Conservation (phyloP, 1,140 invertebrate genomes). For the Neuroterus valhalla region DNA sequence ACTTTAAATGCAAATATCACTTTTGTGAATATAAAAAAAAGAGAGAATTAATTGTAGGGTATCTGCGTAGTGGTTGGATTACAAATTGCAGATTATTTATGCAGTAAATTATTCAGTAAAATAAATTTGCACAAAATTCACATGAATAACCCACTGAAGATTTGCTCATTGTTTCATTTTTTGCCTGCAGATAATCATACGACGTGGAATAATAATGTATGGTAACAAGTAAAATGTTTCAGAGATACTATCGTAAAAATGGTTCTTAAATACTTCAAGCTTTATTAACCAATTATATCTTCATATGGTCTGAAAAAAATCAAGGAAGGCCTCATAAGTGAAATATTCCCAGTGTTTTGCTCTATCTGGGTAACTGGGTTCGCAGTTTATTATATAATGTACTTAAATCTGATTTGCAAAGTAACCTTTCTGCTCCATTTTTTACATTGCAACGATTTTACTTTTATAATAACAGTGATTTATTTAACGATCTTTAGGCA, state of each 20-base stretch:
- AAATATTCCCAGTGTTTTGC: neutral
- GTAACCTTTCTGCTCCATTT: too few relatives aligned
- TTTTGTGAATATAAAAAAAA: too few relatives aligned
- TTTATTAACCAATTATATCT: constrained; percentile 17
- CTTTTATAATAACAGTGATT: too few relatives aligned
- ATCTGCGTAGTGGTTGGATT: too few relatives aligned
- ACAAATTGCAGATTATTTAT: too few relatives aligned
- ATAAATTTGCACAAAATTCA: constrained; percentile 1
- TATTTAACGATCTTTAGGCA: too few relatives aligned
- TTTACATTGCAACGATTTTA: too few relatives aligned
- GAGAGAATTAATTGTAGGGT: too few relatives aligned
- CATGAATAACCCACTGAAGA: neutral
- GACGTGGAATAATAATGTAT: neutral
- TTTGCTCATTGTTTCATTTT: neutral
- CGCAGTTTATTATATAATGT: too few relatives aligned
- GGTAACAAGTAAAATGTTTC: neutral
- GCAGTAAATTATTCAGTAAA: neutral
- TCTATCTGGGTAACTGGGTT: neutral
- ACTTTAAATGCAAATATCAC: too few relatives aligned
- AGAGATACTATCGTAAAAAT: constrained; percentile 19
- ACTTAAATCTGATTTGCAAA: too few relatives aligned
- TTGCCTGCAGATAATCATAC: neutral
- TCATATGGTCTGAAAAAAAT: constrained; percentile 15
- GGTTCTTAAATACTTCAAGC: constrained; percentile 10
- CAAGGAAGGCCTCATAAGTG: neutral